Conservation (phyloP, 1,140 invertebrate species). For the Tetranychus urticae region DNA sequence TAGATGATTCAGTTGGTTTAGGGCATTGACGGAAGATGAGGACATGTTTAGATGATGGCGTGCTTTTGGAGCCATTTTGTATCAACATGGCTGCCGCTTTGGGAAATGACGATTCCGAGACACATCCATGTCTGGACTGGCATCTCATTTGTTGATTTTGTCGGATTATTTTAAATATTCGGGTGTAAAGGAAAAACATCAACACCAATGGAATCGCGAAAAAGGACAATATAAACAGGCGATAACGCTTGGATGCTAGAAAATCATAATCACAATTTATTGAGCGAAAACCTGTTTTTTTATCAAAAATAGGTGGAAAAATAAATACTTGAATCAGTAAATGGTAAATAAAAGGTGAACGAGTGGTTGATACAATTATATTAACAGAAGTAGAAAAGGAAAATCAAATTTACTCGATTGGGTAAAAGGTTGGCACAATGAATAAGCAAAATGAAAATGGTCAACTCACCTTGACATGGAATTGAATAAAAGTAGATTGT, state of each 20-base stretch:
- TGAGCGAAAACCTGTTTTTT: conserved; percentile 5
- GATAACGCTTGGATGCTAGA: conserved; percentile 3
- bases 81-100: not conserved
- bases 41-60: not conserved
- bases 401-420: not conserved
- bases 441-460: not conserved
- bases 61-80: not conserved
- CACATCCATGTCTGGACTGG: not conserved
- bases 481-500: conserved; percentile 4
- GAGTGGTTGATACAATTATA: not conserved
- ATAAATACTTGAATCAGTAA: not conserved
- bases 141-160: conserved; percentile 21
- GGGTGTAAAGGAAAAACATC: conserved; percentile 32
- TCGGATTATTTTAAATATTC: conserved; percentile 31
- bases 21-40: too few species aligned
- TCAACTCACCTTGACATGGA: conserved; percentile 9
- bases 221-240: conserved; percentile 1
- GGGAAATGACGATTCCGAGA: too few species aligned
- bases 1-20: too few species aligned
- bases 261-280: conserved; percentile 3
- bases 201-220: conserved; percentile 25
- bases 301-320: not conserved
- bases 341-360: not conserved
- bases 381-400: not conserved
- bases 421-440: not conserved